A percentile compares a stretch with the other conserved stretches of the same genome.
These are phyloP conservation scores for Geopemphigus sp. DNA, from an alignment of 1,140 invertebrate genomes.

Conservation along the genomic window DNA sequence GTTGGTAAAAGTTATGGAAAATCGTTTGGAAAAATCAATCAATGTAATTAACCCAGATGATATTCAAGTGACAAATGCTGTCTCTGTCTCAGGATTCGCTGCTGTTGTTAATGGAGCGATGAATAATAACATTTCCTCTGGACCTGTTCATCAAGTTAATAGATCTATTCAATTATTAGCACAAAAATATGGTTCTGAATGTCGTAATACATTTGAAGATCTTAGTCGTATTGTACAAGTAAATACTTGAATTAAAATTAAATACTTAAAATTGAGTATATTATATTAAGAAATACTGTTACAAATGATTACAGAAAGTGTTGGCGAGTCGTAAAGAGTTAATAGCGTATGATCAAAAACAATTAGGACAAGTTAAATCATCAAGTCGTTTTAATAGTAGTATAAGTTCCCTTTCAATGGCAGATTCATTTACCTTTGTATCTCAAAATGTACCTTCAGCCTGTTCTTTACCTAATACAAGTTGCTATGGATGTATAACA, in stretches of 20 bases:
- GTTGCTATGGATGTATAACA: slow-evolving; percentile 82
- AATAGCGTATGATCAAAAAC: slow-evolving; percentile 86
- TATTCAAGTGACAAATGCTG: slow-evolving; percentile 23
- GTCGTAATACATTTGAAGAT: slow-evolving; percentile 92
- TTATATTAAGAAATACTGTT: neutral
- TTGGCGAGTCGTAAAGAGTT: slow-evolving; percentile 85
- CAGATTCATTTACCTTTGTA: slow-evolving; percentile 26
- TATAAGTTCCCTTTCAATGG: slow-evolving; percentile 33
- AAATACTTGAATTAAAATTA: slow-evolving; percentile 19
- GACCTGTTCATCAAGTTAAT: slow-evolving; percentile 61
- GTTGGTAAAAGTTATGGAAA: slow-evolving; percentile 74
- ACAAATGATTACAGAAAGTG: slow-evolving; percentile 66
- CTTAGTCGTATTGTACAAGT: slow-evolving; percentile 86
- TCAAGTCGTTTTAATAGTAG: slow-evolving; percentile 33
- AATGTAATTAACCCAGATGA: slow-evolving; percentile 31
- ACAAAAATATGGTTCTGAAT: slow-evolving; percentile 92
- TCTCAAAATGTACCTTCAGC: neutral
- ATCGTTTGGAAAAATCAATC: slow-evolving; percentile 61
- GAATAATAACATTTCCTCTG: slow-evolving; percentile 51
- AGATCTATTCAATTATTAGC: slow-evolving; percentile 82
- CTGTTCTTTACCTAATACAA: slow-evolving; percentile 52
- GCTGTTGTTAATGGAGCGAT: slow-evolving; percentile 53
- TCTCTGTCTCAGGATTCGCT: slow-evolving; percentile 61
- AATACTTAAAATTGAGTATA: neutral
- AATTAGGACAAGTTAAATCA: slow-evolving; percentile 59